Evolutionary conservation across 2,113 vertebrate species (phyloP), one percentile per base, ranked within the genome.

Genomic region (Chamaetylas fuelleborni): DNA sequence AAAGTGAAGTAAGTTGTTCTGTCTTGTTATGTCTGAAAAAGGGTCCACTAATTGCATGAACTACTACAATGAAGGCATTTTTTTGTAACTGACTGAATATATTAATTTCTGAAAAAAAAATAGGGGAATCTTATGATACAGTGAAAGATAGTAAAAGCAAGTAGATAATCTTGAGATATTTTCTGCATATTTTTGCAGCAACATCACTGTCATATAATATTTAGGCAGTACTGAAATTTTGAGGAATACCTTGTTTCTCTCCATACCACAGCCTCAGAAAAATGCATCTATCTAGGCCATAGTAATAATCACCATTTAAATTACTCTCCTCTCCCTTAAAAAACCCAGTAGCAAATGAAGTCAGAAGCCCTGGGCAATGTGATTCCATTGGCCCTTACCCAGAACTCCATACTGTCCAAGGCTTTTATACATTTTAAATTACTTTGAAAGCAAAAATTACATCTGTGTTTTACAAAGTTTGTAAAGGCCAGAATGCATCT

Each of bases 331-430:
- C 8, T 5, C 9, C 2, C 2, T 15, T 3, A 4, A 60, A 85
- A 78, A 66, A 11, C 0, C 0, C 5, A 29, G 11, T 5, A 60
- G 11, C 13, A 45, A 67, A 89, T 2, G 4, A 54, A 62, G 33
- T 54, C 4, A 34, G 17, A 91, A 91, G 11, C 36, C 15, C 17
- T 5, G 0, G 3, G 7, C 3, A 54, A 19, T 8, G 8, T 9
- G 12, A 56, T 40, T 69, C 65, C 25, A 65, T 33, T 57, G 12
- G 2, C 10, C 19, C 11, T 25, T 65, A 51, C 9, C 53, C 19
- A 72, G 34, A 73, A 45, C 15, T 36, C 22, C 6, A n/a, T 20
- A 34, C 9, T 28, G 14, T 50, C 8, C 3, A 20, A 57, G 85
- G 2, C 8, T 70, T 66, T 62, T 36, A 61, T 50, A 12, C 1